Evolutionary conservation across 2,797 vertebrate genomes (phyloP).

Genomic region (Corythornis leucogaster): DNA sequence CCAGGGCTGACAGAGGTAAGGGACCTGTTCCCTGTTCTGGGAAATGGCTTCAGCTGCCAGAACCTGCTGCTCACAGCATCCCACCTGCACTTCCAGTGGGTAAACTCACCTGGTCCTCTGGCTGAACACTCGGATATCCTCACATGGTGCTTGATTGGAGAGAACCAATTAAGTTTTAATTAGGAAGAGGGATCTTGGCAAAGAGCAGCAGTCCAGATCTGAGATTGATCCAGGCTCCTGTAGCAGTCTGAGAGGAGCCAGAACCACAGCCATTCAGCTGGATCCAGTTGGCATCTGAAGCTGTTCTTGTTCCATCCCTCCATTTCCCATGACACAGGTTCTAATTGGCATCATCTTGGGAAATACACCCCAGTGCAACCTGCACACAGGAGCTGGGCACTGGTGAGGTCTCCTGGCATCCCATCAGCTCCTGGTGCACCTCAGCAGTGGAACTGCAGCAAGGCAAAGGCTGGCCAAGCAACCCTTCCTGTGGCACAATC

Average conservation of each 20-base stretch:
- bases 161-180: not conserved
- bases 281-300: not conserved
- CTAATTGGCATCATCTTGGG: not conserved
- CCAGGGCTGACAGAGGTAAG: not conserved
- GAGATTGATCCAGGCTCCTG: not conserved
- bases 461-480: not conserved
- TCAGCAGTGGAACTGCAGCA: not conserved
- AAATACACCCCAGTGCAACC: not conserved
- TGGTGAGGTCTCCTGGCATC: fast-evolving
- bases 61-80: not conserved
- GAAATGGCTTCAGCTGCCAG: not conserved
- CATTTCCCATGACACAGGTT: fast-evolving
- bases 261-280: not conserved
- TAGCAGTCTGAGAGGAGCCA: not conserved
- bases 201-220: not conserved
- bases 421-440: not conserved
- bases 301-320: not conserved
- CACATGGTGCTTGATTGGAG: not conserved
- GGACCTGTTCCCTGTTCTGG: not conserved
- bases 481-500: not conserved
- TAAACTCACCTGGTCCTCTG: not conserved
- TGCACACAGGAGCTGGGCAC: not conserved
- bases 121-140: not conserved
- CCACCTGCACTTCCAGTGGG: not conserved
- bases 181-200: not conserved